phyloP scores from a whole-genome alignment of 2,113 vertebrate genomes.

The Anhinga anhinga region DNA sequence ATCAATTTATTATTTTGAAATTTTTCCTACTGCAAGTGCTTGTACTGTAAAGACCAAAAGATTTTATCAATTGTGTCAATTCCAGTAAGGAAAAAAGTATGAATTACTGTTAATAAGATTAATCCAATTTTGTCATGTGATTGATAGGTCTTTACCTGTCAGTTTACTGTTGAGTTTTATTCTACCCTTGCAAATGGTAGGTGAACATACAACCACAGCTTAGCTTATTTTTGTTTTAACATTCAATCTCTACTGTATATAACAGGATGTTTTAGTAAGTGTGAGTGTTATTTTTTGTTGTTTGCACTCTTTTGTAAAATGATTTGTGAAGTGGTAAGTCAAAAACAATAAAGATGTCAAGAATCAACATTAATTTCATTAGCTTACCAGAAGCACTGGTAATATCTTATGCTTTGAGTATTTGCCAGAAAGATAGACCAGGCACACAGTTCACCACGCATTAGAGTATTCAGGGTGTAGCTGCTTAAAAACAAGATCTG shows the following conservation, averaged over 20 bases:
- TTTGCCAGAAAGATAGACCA: background rate
- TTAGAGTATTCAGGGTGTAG: background rate
- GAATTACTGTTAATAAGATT: background rate
- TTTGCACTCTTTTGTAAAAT: background rate
- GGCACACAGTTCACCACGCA: background rate
- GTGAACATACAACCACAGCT: background rate
- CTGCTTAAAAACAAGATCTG: background rate
- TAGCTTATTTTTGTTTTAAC: background rate
- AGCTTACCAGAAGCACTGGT: background rate
- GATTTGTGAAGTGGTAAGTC: background rate
- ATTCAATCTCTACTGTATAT: background rate
- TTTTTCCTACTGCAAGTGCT: background rate
- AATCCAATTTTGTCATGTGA: background rate
- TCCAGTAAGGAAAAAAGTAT: background rate
- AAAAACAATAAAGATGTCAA: slow-evolving; percentile 11
- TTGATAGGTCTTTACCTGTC: background rate
- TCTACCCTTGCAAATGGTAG: background rate
- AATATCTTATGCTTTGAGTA: background rate
- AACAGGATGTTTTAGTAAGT: background rate
- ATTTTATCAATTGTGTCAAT: background rate
- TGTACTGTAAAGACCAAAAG: background rate
- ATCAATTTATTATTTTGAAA: slow-evolving; percentile 13
- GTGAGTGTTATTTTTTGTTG: background rate
- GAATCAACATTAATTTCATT: slow-evolving; percentile 5
- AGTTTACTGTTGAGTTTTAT: background rate